These are phyloP conservation scores for Pimephales promelas DNA, from an alignment of 2,113 vertebrate genomes.

Conservation along the genomic window DNA sequence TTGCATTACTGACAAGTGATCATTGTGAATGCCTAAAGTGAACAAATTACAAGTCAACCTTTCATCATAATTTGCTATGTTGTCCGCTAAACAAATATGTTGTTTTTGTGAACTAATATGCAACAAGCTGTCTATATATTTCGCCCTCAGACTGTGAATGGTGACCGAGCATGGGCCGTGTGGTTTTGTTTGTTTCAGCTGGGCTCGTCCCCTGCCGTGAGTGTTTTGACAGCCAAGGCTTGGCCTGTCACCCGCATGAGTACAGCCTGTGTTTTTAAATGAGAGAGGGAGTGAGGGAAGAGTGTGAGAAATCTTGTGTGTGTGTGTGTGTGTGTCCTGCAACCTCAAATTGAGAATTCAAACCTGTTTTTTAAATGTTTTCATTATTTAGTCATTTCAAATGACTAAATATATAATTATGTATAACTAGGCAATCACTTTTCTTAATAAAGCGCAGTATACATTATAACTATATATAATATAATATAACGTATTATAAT, in stretches of 20 bases:
- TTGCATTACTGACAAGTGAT: not conserved
- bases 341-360: not conserved
- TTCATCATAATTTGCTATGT: conserved; percentile 51
- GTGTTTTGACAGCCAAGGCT: conserved; percentile 43
- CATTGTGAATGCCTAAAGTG: not conserved
- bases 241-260: conserved; percentile 38
- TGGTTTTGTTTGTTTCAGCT: conserved; percentile 35
- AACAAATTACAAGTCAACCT: conserved; percentile 4
- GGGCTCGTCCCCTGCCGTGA: conserved; percentile 16
- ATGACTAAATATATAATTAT: too few relatives aligned
- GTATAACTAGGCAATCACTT: too few relatives aligned
- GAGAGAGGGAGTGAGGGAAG: conserved; percentile 45
- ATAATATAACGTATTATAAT: too few relatives aligned
- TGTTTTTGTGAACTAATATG: conserved; percentile 32
- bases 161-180: not conserved
- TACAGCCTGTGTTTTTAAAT: conserved; percentile 49
- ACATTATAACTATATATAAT: too few relatives aligned
- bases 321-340: not conserved
- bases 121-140: conserved; percentile 40
- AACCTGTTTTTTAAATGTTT: too few relatives aligned
- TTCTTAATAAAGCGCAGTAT: too few relatives aligned
- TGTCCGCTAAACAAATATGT: conserved; percentile 9
- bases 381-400: too few relatives aligned
- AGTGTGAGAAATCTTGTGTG: conserved; percentile 6
- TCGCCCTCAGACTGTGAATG: not conserved